Evolutionary conservation across 2,888 invertebrate species (phyloP).

Genomic region (Herminia tarsipennalis): DNA sequence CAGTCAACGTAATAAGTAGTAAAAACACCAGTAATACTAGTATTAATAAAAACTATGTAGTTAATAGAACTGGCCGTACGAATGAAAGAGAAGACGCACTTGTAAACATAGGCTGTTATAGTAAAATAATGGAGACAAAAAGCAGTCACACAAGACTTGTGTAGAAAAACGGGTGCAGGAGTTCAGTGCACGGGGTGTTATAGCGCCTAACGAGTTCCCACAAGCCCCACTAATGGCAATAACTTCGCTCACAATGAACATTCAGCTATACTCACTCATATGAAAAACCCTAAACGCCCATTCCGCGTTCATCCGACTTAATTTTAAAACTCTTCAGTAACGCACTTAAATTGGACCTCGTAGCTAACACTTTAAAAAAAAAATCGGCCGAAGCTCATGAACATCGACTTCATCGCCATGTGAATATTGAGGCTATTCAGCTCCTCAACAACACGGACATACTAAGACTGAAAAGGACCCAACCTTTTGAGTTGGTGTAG

Average conservation of each 20-base stretch:
- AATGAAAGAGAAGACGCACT: slow-evolving; percentile 7
- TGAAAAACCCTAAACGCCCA: slow-evolving; percentile 21
- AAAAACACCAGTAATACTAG: too few species aligned
- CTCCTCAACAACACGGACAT: too few species aligned
- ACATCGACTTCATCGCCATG: too few species aligned
- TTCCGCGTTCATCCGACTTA: slow-evolving; percentile 15
- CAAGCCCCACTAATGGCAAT: slow-evolving; percentile 62
- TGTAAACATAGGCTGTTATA: slow-evolving; percentile 44
- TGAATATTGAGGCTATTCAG: too few species aligned
- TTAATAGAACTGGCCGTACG: slow-evolving; percentile 19
- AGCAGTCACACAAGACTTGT: slow-evolving; percentile 58
- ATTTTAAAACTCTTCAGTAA: too few species aligned
- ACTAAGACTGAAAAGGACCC: too few species aligned
- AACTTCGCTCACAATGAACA: slow-evolving; percentile 64
- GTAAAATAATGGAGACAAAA: slow-evolving; percentile 63
- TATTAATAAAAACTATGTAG: slow-evolving; percentile 13
- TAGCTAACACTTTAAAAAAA: too few species aligned
- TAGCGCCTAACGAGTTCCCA: slow-evolving; percentile 63
- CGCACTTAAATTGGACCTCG: too few species aligned
- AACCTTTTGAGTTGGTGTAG: too few species aligned
- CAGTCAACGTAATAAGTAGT: too few species aligned
- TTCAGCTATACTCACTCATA: slow-evolving; percentile 51
- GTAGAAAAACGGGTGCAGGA: slow-evolving; percentile 69
- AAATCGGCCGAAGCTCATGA: too few species aligned
- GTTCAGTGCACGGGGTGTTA: slow-evolving; percentile 69